Evolutionary conservation across 2,797 vertebrate species (phyloP), one percentile per base, ranked within the genome.

Genomic region (Limnodromus scolopaceus): DNA sequence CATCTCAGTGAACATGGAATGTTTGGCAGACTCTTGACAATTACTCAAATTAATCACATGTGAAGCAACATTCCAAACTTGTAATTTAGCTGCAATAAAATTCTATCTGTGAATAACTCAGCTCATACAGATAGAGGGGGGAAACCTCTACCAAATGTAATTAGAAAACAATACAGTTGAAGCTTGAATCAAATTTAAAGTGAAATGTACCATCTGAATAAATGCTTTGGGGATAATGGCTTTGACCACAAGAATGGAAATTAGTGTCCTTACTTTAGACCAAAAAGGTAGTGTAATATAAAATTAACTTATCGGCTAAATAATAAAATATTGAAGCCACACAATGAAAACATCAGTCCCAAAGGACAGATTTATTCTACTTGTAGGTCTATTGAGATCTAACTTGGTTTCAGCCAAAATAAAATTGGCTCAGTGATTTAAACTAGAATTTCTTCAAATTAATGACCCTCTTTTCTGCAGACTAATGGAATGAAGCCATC

Each of bases 21-120:
- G 53, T 94, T 95, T 95, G 93, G 96, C 87, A 95, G 94, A 49
- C 76, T 93, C 94, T 46, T 92, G 93, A 95, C 89, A 95, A 97
- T 97, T 96, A 93, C 89, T 97, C 93, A 96, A 93, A 96, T 94
- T 97, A 97, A 97, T 97, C 96, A 94, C 84, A 97, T 85, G 74
- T 97, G 96, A 97, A 97, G 76, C 60, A 95, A 90, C 74, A 88
- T 77, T 96, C 74, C 68, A 95, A 88, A 94, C 82, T 96, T 91
- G 90, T 93, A 94, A 97, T 96, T 97, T 96, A 96, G 79, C 74
- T 83, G 53, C 87, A 94, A 93, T 96, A 95, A 96, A 95, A 95
- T 95, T 92, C 84, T 77, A 92, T 90, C 87, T 83, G 84, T 95
- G 87, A 93, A 86, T 95, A 97, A 94, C 70, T 96, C 79, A 64